Evolutionary conservation across 2,888 invertebrate species (phyloP).

Genomic region (Autographa gamma): DNA sequence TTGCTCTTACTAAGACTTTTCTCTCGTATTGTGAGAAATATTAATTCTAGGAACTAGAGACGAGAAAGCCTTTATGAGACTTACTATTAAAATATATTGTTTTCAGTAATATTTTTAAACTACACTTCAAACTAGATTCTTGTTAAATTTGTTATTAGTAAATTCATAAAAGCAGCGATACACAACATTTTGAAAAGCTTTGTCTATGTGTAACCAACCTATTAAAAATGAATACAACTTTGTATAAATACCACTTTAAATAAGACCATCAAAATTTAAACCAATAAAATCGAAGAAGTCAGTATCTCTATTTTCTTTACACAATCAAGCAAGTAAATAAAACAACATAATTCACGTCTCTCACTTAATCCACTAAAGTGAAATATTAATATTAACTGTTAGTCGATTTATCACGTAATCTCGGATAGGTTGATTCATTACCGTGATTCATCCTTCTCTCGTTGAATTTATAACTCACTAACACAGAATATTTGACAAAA

Average conservation of each 20-base stretch:
- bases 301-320: conserved; percentile 18
- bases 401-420: conserved; percentile 80
- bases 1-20: not conserved
- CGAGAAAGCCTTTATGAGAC: conserved; percentile 1
- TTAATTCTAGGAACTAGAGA: conserved; percentile 4
- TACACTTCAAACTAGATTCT: no score
- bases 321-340: conserved; percentile 39
- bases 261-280: conserved; percentile 2
- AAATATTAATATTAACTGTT: conserved; percentile 79
- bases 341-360: conserved; percentile 71
- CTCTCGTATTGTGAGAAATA: not conserved
- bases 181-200: no score
- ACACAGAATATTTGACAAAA: conserved; percentile 77
- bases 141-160: no score
- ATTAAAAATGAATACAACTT: no score
- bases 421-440: conserved; percentile 79
- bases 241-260: not conserved
- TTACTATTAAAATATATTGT: not conserved
- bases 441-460: conserved; percentile 74
- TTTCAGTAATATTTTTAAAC: not conserved
- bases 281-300: conserved; percentile 11
- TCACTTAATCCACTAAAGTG: conserved; percentile 78
- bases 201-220: no score
- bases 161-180: no score
- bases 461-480: conserved; percentile 58